A percentile compares a stretch with the other conserved stretches of the same genome.
Evolutionary conservation across 2,797 vertebrate species (phyloP).

Genomic region (Megalops cyprinoides): DNA sequence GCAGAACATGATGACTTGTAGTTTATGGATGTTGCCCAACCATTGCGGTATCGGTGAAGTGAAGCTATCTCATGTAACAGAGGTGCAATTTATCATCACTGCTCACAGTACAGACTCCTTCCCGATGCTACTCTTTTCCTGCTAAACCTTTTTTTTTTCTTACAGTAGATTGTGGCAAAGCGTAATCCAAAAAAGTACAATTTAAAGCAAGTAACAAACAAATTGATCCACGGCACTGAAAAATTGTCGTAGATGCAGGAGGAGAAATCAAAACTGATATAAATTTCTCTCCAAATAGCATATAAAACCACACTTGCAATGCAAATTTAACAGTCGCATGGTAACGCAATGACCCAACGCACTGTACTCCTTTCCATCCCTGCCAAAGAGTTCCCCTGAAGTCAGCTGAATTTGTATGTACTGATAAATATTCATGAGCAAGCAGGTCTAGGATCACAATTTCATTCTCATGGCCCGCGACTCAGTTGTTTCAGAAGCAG

Average conservation of each 20-base stretch:
- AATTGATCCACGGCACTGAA: no score
- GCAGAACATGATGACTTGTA: background rate
- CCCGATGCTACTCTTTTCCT: background rate
- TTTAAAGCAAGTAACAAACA: slow-evolving; percentile 43
- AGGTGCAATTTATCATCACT: background rate
- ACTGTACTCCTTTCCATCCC: no score
- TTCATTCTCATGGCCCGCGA: background rate
- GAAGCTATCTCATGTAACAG: background rate
- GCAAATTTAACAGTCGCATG: background rate
- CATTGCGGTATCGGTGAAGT: background rate
- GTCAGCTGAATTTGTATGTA: no score
- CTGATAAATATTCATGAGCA: background rate
- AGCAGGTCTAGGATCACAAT: background rate
- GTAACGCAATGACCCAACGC: background rate
- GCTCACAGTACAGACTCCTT: background rate
- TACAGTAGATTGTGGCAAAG: no score
- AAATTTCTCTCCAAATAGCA: background rate
- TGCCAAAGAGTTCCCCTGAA: no score
- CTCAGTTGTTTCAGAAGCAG: background rate
- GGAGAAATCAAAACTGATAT: no score
- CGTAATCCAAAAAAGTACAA: slow-evolving; percentile 30
- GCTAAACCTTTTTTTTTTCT: slow-evolving; percentile 2
- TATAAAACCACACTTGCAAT: background rate
- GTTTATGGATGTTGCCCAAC: slow-evolving; percentile 16
- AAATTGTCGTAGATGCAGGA: no score